Conservation (phyloP, 2,113 vertebrate species). For the Sporophila hypoxantha region DNA sequence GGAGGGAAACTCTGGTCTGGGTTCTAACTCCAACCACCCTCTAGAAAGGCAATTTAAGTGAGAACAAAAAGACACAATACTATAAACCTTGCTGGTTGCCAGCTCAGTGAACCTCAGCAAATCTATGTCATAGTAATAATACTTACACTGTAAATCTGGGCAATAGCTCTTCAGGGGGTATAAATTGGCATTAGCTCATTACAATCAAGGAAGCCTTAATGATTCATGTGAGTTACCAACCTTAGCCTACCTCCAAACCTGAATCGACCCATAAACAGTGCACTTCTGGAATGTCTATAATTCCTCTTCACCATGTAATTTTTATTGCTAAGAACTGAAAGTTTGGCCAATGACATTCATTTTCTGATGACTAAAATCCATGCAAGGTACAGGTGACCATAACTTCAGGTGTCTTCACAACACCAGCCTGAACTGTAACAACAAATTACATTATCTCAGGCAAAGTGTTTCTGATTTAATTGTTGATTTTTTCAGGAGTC, state of each 20-base stretch:
- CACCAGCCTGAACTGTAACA: not conserved
- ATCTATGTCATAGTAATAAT: constrained; percentile 33
- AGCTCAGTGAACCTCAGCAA: constrained; percentile 38
- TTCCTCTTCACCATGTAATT: constrained; percentile 1
- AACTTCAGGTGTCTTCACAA: not conserved
- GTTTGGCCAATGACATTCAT: not conserved
- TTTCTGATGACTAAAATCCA: constrained; percentile 14
- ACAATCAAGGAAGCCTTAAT: not conserved
- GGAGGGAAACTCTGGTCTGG: not conserved
- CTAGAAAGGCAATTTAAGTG: not conserved
- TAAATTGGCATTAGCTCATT: constrained; percentile 21
- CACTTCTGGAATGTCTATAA: constrained; percentile 25
- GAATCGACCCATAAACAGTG: not conserved
- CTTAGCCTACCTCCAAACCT: not conserved
- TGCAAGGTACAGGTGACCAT: not conserved
- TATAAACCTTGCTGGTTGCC: constrained; percentile 7
- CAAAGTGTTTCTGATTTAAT: not conserved
- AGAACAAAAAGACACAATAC: not conserved
- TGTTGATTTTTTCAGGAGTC: not conserved
- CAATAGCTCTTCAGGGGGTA: constrained; percentile 28
- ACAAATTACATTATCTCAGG: not conserved
- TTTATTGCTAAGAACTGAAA: constrained; percentile 23
- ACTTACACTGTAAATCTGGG: constrained; percentile 20
- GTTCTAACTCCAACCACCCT: not conserved
- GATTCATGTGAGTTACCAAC: constrained; percentile 15